A percentile compares a stretch with the other conserved stretches of the same genome.
These are phyloP conservation scores for Poeciliopsis presidionis DNA, from an alignment of 2,797 vertebrate genomes.

Conservation along the genomic window DNA sequence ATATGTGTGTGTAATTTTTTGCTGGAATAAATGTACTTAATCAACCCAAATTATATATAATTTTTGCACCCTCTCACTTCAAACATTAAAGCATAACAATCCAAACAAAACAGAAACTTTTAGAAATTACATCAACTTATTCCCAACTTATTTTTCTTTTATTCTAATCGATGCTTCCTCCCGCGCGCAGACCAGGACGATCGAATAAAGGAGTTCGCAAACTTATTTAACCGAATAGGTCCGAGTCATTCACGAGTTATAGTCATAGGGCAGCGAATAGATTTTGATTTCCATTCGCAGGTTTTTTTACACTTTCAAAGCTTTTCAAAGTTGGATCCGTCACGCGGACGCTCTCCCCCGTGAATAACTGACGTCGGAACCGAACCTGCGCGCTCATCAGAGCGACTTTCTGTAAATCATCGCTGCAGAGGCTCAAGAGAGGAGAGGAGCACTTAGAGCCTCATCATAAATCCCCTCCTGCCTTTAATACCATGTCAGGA, in stretches of 20 bases:
- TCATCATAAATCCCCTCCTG: conserved; percentile 65
- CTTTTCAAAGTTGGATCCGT: neutral
- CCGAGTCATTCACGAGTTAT: too few species aligned
- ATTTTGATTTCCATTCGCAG: neutral
- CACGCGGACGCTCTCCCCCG: neutral
- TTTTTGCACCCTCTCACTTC: neutral
- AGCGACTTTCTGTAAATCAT: conserved; percentile 55
- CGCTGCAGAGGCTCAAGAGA: conserved; percentile 53
- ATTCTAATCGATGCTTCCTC: neutral
- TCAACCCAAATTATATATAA: neutral
- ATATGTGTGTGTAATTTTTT: too few species aligned
- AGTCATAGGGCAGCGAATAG: too few species aligned
- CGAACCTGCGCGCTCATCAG: conserved; percentile 30
- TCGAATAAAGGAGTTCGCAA: neutral
- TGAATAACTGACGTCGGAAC: conserved; percentile 10
- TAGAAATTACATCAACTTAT: neutral
- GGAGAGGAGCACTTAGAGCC: conserved; percentile 68
- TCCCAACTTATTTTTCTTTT: neutral
- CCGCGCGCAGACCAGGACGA: neutral
- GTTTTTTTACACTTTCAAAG: neutral
- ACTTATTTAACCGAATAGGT: neutral
- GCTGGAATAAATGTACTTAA: neutral
- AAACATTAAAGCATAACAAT: too few species aligned
- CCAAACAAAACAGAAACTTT: neutral
- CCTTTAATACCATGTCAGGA: conserved; percentile 64